phyloP scores from a whole-genome alignment of 2,888 invertebrate species.

The Leptopilina myrica region DNA sequence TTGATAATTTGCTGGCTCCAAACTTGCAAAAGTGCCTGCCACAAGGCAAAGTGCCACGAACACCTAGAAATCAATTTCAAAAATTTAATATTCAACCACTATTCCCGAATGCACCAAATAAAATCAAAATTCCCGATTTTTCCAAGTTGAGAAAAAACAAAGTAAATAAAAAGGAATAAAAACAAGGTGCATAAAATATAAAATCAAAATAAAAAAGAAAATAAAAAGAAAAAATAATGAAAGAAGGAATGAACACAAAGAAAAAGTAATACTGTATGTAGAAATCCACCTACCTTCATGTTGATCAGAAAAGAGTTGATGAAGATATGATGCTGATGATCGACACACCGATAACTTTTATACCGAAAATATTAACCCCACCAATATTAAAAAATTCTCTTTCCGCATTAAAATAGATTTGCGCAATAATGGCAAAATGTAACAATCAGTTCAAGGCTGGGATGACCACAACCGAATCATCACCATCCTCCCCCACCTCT shows the following conservation, averaged over 20 bases:
- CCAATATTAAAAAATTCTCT: conserved; percentile 28
- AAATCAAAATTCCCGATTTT: too few relatives aligned
- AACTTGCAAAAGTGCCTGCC: conserved; percentile 59
- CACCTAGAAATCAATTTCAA: conserved; percentile 46
- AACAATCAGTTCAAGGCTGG: conserved; percentile 54
- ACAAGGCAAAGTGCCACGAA: conserved; percentile 57
- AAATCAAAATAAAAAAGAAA: not conserved
- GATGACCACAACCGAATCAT: conserved; percentile 53
- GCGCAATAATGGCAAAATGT: conserved; percentile 44
- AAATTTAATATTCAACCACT: not conserved
- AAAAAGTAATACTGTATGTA: not conserved
- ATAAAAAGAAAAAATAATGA: not conserved
- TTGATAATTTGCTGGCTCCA: conserved; percentile 67
- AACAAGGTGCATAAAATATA: not conserved
- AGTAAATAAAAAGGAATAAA: not conserved
- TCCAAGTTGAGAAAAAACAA: not conserved
- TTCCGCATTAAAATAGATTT: conserved; percentile 46
- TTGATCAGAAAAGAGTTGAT: conserved; percentile 22
- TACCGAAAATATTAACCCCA: conserved; percentile 34
- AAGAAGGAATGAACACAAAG: not conserved
- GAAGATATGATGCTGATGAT: conserved; percentile 30
- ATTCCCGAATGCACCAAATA: too few relatives aligned
- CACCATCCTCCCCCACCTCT: conserved; percentile 47
- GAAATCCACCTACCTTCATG: conserved; percentile 22
- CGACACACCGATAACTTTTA: conserved; percentile 13